Conservation (phyloP, 2,113 vertebrate species). For the Pseudorhombus dupliciocellatus region DNA sequence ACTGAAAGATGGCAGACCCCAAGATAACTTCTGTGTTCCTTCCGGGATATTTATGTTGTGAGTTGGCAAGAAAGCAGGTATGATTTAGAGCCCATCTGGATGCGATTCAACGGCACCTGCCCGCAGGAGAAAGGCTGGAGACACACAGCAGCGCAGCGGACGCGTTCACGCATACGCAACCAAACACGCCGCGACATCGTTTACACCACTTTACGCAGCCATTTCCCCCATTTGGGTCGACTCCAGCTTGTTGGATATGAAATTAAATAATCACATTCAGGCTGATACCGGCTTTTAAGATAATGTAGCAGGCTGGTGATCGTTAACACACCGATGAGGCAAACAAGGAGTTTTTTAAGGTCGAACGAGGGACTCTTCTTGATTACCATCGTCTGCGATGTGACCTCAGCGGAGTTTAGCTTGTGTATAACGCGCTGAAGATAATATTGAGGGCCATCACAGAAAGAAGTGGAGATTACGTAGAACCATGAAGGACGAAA, state of each 20-base stretch:
- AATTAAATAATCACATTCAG: conserved; percentile 6
- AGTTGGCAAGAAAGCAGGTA: conserved; percentile 54
- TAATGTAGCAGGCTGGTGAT: neutral
- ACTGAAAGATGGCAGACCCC: conserved; percentile 62
- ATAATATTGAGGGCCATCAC: neutral
- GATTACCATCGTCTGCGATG: neutral
- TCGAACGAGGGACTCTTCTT: neutral
- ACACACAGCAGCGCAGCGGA: conserved; percentile 21
- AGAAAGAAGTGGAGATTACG: neutral
- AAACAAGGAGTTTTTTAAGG: neutral
- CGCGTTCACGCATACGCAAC: conserved; percentile 7
- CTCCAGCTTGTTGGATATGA: conserved; percentile 10
- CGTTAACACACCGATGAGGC: neutral
- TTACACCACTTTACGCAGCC: conserved; percentile 17
- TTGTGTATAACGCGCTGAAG: neutral
- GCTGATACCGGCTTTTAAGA: neutral
- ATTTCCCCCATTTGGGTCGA: neutral
- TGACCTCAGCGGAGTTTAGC: neutral
- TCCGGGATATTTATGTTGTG: conserved; percentile 67
- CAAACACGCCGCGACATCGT: conserved; percentile 23
- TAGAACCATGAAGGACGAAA: neutral
- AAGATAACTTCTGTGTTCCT: conserved; percentile 64
- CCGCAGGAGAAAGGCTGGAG: conserved; percentile 39
- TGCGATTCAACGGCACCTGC: conserved; percentile 62
- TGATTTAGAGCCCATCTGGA: conserved; percentile 73